Percentiles rank a stretch among this genome's conserved stretches.
Conservation (phyloP, 2,797 vertebrate genomes). For the Tamandua tetradactyla region DNA sequence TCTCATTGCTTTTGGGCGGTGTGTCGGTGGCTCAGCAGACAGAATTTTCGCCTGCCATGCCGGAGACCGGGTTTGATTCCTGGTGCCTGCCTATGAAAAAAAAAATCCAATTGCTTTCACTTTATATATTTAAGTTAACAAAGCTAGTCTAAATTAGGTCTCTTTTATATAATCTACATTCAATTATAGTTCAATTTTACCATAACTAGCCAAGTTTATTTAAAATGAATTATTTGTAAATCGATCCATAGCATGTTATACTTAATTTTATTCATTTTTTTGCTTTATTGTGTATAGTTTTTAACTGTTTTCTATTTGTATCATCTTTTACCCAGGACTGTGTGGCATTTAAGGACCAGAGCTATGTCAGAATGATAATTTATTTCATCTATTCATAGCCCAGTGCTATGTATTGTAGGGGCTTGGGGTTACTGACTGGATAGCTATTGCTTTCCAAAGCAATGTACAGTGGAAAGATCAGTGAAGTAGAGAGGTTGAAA, state of each 20-base stretch:
- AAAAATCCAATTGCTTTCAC: conserved; percentile 17
- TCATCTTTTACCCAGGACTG: conserved; percentile 26
- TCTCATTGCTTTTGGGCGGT: conserved; percentile 33
- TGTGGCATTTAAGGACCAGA: background rate
- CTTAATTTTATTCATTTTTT: conserved; percentile 18
- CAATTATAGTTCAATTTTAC: conserved; percentile 7
- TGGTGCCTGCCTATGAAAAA: too few species aligned
- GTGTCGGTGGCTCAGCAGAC: too few species aligned
- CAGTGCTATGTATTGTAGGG: background rate
- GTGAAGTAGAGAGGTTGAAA: background rate
- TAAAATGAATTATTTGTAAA: conserved; percentile 38
- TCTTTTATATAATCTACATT: background rate
- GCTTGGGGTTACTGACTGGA: background rate
- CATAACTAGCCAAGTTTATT: background rate
- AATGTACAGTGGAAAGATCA: background rate
- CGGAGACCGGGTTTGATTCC: too few species aligned
- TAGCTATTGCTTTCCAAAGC: background rate
- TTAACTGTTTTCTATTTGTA: conserved; percentile 29
- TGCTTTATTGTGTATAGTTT: background rate
- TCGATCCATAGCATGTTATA: background rate
- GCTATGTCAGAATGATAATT: background rate
- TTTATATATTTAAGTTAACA: conserved; percentile 40
- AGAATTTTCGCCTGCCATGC: too few species aligned
- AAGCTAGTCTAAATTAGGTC: background rate
- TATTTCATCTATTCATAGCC: background rate